Conservation (phyloP, 2,888 invertebrate genomes). For the Plagodis dolabraria region DNA sequence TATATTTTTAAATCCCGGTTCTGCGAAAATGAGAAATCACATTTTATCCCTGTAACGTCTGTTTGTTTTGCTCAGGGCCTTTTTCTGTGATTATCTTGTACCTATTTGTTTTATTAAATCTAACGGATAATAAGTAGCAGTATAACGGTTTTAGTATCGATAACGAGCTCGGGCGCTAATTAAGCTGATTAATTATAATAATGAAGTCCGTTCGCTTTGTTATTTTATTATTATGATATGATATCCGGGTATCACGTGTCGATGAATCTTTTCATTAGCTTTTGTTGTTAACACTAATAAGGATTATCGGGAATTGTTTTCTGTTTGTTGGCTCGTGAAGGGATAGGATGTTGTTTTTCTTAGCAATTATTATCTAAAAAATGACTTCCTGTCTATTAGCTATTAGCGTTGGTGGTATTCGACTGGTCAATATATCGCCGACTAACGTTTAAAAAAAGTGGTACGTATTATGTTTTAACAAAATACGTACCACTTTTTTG, state of each 20-base stretch:
- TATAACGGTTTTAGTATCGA: slow-evolving; percentile 21
- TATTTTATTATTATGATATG: slow-evolving; percentile 15
- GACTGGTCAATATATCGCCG: too few species aligned
- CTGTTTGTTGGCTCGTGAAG: slow-evolving; percentile 1
- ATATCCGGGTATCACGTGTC: slow-evolving; percentile 45
- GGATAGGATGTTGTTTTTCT: too few species aligned
- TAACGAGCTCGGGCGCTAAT: slow-evolving; percentile 38
- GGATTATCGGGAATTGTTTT: slow-evolving; percentile 11
- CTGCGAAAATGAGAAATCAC: slow-evolving; percentile 54
- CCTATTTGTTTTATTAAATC: slow-evolving; percentile 40
- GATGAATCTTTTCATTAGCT: slow-evolving; percentile 29
- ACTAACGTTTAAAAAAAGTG: too few species aligned
- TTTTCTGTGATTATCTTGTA: slow-evolving; percentile 47
- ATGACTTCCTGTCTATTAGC: too few species aligned
- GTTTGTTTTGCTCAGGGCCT: slow-evolving; percentile 45
- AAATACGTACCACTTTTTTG: too few species aligned
- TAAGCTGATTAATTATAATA: slow-evolving; percentile 41
- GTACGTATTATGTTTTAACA: too few species aligned
- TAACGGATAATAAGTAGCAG: slow-evolving; percentile 33
- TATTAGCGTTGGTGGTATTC: too few species aligned
- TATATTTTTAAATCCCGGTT: slow-evolving; percentile 48
- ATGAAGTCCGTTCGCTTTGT: slow-evolving; percentile 36
- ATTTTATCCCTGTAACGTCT: slow-evolving; percentile 46
- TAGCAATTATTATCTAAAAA: too few species aligned
- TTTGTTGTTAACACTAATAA: slow-evolving; percentile 8